Evolutionary conservation across 53 echinoderm and acorn worm genomes (phyloP).

Genomic region (Astropecten irregularis): DNA sequence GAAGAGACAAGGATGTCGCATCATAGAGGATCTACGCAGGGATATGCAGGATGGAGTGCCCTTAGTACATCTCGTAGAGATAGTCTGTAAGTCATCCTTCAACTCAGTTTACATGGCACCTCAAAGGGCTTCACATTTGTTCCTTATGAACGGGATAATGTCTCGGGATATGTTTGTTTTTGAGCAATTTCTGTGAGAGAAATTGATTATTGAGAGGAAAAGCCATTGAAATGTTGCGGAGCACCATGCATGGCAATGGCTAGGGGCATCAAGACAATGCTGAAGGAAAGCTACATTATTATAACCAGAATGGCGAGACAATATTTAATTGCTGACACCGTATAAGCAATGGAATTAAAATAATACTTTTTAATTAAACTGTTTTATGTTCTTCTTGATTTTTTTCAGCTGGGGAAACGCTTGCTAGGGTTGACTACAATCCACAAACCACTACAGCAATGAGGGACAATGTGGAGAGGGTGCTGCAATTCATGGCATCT

Average conservation of each 20-base stretch:
- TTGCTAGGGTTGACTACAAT: conserved; percentile 86
- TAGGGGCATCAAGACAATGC: too few relatives aligned
- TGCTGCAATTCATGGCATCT: conserved; percentile 97
- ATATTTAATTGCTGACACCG: too few relatives aligned
- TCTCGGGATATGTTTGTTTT: too few relatives aligned
- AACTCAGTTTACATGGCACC: background rate
- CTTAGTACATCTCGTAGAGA: conserved; percentile 93
- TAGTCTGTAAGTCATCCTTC: conserved; percentile 85
- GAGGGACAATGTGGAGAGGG: conserved; percentile 95
- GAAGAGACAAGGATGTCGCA: conserved; percentile 89
- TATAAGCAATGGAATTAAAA: too few relatives aligned
- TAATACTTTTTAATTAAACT: too few relatives aligned
- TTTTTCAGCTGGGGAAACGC: conserved; percentile 84
- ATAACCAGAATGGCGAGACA: too few relatives aligned
- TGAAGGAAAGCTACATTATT: too few relatives aligned
- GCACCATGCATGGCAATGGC: too few relatives aligned
- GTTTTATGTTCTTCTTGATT: background rate
- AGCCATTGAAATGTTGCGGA: too few relatives aligned
- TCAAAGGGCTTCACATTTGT: background rate
- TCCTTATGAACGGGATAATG: too few relatives aligned
- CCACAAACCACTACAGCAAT: conserved; percentile 85
- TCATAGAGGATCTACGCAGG: conserved; percentile 90
- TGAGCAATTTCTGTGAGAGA: too few relatives aligned
- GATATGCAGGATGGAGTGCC: conserved; percentile 99
- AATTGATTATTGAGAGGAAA: too few relatives aligned